These are phyloP conservation scores for Cactoblastis cactorum DNA, from an alignment of 2,888 invertebrate genomes.

Conservation along the genomic window DNA sequence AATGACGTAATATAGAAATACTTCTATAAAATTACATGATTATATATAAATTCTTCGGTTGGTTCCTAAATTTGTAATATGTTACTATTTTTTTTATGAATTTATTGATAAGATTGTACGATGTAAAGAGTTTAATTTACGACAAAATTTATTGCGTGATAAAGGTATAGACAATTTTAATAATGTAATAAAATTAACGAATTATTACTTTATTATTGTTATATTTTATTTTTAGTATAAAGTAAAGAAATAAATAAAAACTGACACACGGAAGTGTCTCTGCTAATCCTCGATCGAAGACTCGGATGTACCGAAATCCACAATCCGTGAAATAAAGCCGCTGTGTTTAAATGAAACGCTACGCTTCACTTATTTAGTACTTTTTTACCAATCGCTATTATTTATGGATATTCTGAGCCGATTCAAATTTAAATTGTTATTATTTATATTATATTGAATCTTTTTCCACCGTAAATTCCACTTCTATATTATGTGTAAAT, in stretches of 20 bases:
- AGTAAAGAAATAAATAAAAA: not conserved
- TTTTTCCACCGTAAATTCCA: too few relatives aligned
- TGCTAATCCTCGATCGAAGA: conserved; percentile 9
- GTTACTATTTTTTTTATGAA: too few relatives aligned
- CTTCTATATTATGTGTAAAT: not conserved
- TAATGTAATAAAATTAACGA: too few relatives aligned
- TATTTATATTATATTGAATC: not conserved
- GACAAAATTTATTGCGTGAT: too few relatives aligned
- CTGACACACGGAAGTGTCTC: not conserved
- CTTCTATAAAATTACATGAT: too few relatives aligned
- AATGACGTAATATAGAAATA: too few relatives aligned
- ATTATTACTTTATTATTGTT: not conserved
- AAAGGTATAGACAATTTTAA: too few relatives aligned
- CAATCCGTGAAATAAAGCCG: conserved; percentile 53
- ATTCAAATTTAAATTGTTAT: conserved; percentile 28
- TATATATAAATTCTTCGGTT: too few relatives aligned
- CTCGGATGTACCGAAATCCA: conserved; percentile 29
- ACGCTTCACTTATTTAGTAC: conserved; percentile 40
- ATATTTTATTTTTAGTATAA: too few relatives aligned
- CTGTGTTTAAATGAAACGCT: conserved; percentile 59
- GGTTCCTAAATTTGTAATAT: too few relatives aligned
- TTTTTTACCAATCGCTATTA: conserved; percentile 41
- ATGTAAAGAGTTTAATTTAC: too few relatives aligned
- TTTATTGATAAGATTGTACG: too few relatives aligned
- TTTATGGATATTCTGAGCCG: conserved; percentile 34